Evolutionary conservation across 2,113 vertebrate genomes (phyloP), one percentile per base, ranked within the genome.

Genomic region (Thinocorus orbignyianus): DNA sequence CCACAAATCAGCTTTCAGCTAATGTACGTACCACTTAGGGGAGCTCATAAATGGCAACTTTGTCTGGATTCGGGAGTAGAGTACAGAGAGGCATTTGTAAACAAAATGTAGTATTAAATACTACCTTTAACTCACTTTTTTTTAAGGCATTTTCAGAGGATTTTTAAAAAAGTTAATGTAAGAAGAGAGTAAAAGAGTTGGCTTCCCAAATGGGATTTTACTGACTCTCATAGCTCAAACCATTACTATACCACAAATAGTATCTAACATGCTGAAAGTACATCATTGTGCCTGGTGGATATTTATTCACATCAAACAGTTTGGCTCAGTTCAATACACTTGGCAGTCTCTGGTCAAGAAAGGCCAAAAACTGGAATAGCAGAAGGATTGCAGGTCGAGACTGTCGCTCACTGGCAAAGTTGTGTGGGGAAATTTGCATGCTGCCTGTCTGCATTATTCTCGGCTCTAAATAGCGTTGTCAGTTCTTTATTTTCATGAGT

Each of bases 1-100:
- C 93, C 78, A 69, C 44, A 95, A 95, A 94, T 96, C 89, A 95
- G 74, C 79, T 95, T 92, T 90, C 48, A n/a, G 33, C 91, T 79
- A 74, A 70, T 78, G 39, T 86, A 65, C 8, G 5, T 71, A n/a
- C 70, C 58, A 95, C 90, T 96, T 81, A 39, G 69, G 84, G 68
- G 54, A 90, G n/a, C 16, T 85, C 31, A 13, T 46, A 86, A 81
- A 86, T 57, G 30, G 17, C 17, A 97, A 55, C 42, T 41, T 65
- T 72, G 95, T 20, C 85, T 97, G 89, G 89, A 84, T 90, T 80
- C 52, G 74, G 52, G 58, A 72, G 37, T 55, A 41, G 37, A 58
- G 26, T 57, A 66, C n/a, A 85, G 95, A 52, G 26, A 77, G 30
- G 16, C 37, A 80, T 89, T 68, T 91, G 64, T 84, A 85, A 94